Conservation (phyloP, 2,797 vertebrate species). For the Nyctibius grandis region DNA sequence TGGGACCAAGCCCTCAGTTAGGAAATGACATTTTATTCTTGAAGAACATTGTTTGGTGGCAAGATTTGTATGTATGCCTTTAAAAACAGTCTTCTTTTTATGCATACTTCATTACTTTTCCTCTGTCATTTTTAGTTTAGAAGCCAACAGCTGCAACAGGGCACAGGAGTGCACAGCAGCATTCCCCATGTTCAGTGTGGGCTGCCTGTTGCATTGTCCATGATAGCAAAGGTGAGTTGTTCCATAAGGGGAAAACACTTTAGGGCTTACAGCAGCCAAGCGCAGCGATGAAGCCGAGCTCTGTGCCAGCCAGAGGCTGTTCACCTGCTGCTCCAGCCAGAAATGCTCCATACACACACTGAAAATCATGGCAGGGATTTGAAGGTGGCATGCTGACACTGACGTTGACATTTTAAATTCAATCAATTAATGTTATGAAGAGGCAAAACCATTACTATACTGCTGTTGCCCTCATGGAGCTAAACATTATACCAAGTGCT, state of each 20-base stretch:
- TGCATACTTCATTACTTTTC: background rate
- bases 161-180: background rate
- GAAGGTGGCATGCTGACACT: background rate
- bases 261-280: background rate
- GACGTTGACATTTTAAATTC: background rate
- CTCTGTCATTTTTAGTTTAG: background rate
- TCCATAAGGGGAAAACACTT: background rate
- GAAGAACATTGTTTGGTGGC: background rate
- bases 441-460: background rate
- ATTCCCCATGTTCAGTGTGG: background rate
- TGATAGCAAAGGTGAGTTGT: background rate
- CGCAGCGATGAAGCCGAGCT: background rate
- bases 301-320: background rate
- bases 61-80: background rate
- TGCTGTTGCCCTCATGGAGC: background rate
- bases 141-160: background rate
- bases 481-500: background rate
- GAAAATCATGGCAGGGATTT: background rate
- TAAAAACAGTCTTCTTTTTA: background rate
- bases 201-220: background rate
- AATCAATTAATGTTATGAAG: background rate
- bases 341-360: background rate
- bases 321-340: background rate
- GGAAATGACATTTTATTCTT: background rate
- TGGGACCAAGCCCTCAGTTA: background rate